Conservation (phyloP, 1,140 invertebrate species). For the Atopsyche davidsoni region DNA sequence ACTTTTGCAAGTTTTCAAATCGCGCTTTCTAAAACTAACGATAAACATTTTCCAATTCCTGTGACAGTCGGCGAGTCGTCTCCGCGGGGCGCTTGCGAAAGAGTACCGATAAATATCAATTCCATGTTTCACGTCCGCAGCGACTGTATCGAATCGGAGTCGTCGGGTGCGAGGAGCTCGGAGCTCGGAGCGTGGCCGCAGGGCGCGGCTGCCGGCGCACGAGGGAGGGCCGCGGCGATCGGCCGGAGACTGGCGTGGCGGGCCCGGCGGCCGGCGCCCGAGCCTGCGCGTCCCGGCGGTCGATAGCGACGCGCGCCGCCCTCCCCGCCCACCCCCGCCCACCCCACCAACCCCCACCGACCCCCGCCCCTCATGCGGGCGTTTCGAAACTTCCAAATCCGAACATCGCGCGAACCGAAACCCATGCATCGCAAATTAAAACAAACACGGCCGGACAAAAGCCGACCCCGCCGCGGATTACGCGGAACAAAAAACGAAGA, state of each 20-base stretch:
- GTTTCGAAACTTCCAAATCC: conserved; percentile 19
- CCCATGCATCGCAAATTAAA: conserved; percentile 20
- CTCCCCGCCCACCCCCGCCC: conserved; percentile 8
- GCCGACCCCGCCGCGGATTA: conserved; percentile 1
- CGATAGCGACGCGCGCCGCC: conserved; percentile 29
- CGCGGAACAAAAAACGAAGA: not conserved
- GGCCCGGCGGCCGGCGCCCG: conserved; percentile 29
- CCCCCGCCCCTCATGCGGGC: conserved; percentile 16
- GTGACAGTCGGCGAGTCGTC: too few relatives aligned
- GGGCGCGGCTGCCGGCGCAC: too few relatives aligned
- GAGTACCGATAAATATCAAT: too few relatives aligned
- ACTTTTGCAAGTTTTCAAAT: conserved; percentile 4
- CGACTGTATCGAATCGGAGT: not conserved
- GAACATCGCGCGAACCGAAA: conserved; percentile 12
- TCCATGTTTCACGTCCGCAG: conserved; percentile 1
- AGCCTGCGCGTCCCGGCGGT: conserved; percentile 8
- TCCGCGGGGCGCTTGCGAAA: too few relatives aligned
- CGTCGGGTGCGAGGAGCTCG: not conserved
- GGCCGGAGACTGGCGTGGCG: conserved; percentile 34
- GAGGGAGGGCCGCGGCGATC: conserved; percentile 33
- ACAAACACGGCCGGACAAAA: conserved; percentile 12
- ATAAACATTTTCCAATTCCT: too few relatives aligned
- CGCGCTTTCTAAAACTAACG: too few relatives aligned
- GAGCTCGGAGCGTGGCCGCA: conserved; percentile 39
- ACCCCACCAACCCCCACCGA: not conserved